Base-by-base conservation (phyloP, 1,140 invertebrate genomes). In the Eriosoma lanigerum region DNA sequence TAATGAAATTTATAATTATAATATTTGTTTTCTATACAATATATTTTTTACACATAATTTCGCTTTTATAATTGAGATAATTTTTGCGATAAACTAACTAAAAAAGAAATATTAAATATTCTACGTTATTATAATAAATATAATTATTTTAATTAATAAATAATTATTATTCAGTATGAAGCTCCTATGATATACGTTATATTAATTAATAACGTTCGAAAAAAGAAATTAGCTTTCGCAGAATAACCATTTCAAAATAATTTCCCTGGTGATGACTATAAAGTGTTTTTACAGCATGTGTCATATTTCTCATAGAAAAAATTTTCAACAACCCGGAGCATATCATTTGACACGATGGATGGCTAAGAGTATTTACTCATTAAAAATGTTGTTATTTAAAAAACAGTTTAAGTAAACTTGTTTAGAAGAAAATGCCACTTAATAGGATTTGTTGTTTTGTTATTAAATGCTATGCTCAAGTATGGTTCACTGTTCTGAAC, bases 241-340 rank as follows among this genome's bases (percentile, higher is more conserved):
- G 44, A 62, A 64, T 50, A 48, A 58, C 32, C 15, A 81, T 8
- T 81, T 48, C 17, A 26, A 50, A 19, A 50, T 64, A 2, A 58
- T 58, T 72, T 81, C 66, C 84, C 81, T 13, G 81, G 83, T 75
- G 80, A 83, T 81, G 85, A 87, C 82, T 87, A 87, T 81, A 83
- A 83, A 50, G 85, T 87, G 84, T 78, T 88, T 21, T 82, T 87
- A 12, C 84, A 86, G 83, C 81, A 87, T 50, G 83, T 29, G 81
- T 86, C 38, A 84, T 87, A 52, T 87, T 87, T 83, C 83, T 88
- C 46, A 85, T 85, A 32, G 84, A 82, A 82, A 82, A 81, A 29
- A 83, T 81, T 85, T 87, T 72, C 82, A 82, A 52, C 82, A 86
- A 81, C 82, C 76, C 72, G 83, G 83, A n/a, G 82, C 83, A 50